phyloP scores from a whole-genome alignment of 2,888 invertebrate genomes.

The Epistrophella euchroma region DNA sequence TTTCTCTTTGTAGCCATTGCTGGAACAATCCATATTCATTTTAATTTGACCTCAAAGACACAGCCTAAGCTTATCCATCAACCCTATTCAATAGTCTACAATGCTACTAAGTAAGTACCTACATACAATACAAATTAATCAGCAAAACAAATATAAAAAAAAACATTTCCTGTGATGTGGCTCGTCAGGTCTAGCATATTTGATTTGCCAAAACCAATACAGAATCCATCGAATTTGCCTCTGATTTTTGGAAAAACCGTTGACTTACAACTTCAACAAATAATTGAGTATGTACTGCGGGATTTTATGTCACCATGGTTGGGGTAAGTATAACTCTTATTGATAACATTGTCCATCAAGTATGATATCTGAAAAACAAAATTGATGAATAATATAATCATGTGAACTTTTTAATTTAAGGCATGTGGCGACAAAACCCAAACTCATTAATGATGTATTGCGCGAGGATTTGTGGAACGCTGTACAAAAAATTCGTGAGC shows the following conservation, averaged over 20 bases:
- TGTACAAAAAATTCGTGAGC: conserved; percentile 89
- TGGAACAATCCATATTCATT: conserved; percentile 82
- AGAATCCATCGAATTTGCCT: conserved; percentile 87
- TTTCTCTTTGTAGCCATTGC: conserved; percentile 80
- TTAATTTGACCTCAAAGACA: conserved; percentile 82
- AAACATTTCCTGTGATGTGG: neutral
- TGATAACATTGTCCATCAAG: neutral
- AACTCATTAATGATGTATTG: conserved; percentile 87
- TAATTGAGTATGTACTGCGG: conserved; percentile 91
- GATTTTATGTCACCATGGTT: conserved; percentile 93
- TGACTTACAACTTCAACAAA: conserved; percentile 92
- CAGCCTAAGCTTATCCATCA: conserved; percentile 80
- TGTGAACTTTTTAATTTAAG: conserved; percentile 77
- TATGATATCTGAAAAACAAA: neutral
- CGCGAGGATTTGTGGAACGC: conserved; percentile 94
- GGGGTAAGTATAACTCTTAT: conserved; percentile 79
- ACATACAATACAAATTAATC: neutral
- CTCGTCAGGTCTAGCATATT: conserved; percentile 81
- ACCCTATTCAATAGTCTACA: conserved; percentile 82
- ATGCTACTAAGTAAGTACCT: conserved; percentile 82
- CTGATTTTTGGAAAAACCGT: conserved; percentile 93
- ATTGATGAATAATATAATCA: conserved; percentile 28
- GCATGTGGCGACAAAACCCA: conserved; percentile 88
- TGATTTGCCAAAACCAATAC: conserved; percentile 83
- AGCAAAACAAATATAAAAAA: neutral